phyloP scores from a whole-genome alignment of 2,888 invertebrate species.

The Phlogophora meticulosa region DNA sequence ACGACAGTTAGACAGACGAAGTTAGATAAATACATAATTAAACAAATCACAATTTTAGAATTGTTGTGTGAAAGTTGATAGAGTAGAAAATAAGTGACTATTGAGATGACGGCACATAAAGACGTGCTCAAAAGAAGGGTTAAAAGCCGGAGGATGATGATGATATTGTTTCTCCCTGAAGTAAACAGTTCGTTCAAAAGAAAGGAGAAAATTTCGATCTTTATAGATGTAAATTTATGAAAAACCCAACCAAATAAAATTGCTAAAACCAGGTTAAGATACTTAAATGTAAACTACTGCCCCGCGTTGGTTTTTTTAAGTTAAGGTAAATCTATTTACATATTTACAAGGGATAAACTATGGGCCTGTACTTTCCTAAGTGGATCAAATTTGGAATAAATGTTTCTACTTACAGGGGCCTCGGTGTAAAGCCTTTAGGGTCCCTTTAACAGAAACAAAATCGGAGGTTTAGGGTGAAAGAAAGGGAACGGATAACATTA shows the following conservation, averaged over 20 bases:
- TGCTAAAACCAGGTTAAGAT: constrained; percentile 35
- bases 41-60: too few species aligned
- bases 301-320: constrained; percentile 49
- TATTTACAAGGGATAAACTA: constrained; percentile 69
- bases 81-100: too few species aligned
- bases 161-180: too few species aligned
- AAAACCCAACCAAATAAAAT: constrained; percentile 15
- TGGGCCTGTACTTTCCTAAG: constrained; percentile 63
- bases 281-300: constrained; percentile 41
- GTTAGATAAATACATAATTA: too few species aligned
- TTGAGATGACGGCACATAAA: too few species aligned
- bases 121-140: too few species aligned
- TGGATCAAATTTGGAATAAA: constrained; percentile 69
- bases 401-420: constrained; percentile 56
- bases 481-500: constrained; percentile 26
- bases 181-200: too few species aligned
- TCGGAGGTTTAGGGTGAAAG: constrained; percentile 52
- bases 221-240: neutral
- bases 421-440: constrained; percentile 58
- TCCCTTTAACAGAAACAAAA: constrained; percentile 49
- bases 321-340: constrained; percentile 59
- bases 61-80: too few species aligned
- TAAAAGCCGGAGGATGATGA: too few species aligned
- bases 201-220: neutral
- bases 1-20: too few species aligned